Conservation (phyloP, 2,113 vertebrate species). For the Scortum barcoo region DNA sequence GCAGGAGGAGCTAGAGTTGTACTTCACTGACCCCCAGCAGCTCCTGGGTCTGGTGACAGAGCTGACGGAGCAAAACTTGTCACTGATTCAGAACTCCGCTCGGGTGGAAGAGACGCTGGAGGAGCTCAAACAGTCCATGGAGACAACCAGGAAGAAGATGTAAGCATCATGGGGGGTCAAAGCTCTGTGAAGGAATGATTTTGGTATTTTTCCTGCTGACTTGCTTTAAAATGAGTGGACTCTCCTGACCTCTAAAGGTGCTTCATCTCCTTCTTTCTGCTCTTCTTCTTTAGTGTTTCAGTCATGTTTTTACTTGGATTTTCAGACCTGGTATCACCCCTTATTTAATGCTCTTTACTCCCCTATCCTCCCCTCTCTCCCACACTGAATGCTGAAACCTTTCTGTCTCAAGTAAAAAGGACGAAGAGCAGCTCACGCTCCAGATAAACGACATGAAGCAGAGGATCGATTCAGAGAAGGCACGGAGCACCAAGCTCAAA, state of each 20-base stretch:
- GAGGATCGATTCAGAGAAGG: conserved; percentile 84
- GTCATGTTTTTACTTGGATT: neutral
- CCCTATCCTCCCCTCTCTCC: neutral
- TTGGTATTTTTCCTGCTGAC: neutral
- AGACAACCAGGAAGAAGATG: conserved; percentile 83
- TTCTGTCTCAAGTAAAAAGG: conserved; percentile 83
- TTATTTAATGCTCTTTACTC: too few species aligned
- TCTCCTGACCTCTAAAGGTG: neutral
- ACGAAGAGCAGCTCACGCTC: conserved; percentile 83
- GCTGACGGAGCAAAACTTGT: conserved; percentile 91
- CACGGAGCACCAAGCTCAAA: conserved; percentile 83
- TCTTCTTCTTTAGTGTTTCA: neutral
- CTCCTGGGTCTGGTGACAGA: conserved; percentile 87
- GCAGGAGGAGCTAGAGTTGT: conserved; percentile 87
- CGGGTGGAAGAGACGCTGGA: conserved; percentile 86
- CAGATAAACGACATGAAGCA: conserved; percentile 80
- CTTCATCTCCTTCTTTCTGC: neutral
- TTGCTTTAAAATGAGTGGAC: neutral
- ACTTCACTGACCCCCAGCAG: conserved; percentile 93
- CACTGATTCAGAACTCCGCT: conserved; percentile 88
- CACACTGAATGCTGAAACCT: neutral
- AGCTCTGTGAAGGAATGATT: neutral
- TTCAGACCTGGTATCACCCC: too few species aligned
- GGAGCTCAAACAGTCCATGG: conserved; percentile 80
- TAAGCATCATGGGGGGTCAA: conserved; percentile 67